Base-by-base conservation (phyloP, 2,888 invertebrate species). In the Eurois occulta region DNA sequence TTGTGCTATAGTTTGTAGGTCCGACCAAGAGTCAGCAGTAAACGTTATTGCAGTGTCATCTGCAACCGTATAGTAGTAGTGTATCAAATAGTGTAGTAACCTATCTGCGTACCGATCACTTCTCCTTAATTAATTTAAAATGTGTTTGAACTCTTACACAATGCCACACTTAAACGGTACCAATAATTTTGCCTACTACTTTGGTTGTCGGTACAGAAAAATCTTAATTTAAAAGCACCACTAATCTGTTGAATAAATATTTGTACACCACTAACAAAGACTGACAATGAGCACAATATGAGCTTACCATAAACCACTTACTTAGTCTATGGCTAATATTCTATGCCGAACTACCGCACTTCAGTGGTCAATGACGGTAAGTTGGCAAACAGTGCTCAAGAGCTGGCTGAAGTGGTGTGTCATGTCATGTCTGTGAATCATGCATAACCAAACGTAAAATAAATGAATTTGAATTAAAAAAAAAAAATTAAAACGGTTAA, bases 291-390 rank as follows among this genome's bases (percentile, higher is more conserved):
- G 32, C 32, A 38, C 32, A 43, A n/a, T n/a, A n/a, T 38, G 32
- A 35, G 77, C 67, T 65, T 65, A 67, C 24, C 32, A 64, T 52
- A 75, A 71, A 81, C 58, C 58, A 81, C 52, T 85, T 55, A 81
- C 52, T 85, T 55, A 8, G 21, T 38, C 73, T 68, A 78, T 41
- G 65, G 41, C 65, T 65, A 65, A 65, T 65, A 66, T 52, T 71
- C 28, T 58, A 60, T 48, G 35, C 21, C 35, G 32, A 80, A 60
- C 52, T 62, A 65, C 48, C 28, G 35, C 81, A 81, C 82, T 83
- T 75, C 58, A 85, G 21, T 76, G 85, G 85, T 72, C 85, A 85
- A 41, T 72, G 85, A 68, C 75, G 35, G 48, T 52, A 43, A 67
- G 43, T 18, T 35, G 70, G 81, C 60, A 75, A 64, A 75, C 82